Base-by-base conservation (phyloP, 2,888 invertebrate species). In the Auanema freiburgensis region DNA sequence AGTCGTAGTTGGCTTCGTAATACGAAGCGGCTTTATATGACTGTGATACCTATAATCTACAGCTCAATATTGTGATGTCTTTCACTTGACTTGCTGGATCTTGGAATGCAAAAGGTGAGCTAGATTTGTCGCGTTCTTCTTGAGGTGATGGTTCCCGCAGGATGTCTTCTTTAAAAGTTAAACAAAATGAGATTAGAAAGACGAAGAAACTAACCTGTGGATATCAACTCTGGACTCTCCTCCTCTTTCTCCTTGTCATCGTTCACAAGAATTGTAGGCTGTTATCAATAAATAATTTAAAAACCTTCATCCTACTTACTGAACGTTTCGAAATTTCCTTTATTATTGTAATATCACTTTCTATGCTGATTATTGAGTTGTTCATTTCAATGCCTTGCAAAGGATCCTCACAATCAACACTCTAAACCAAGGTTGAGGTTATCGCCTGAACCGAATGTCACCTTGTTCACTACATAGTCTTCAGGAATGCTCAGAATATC, bases 321-420 rank as follows among this genome's bases (percentile, higher is more conserved):
- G 46, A 18, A 5, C 46, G 16, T 46, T 46, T 46, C 3, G 46
- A 18, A 18, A 46, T 10, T 10, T 46, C 21, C 4, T 18, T 16
- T 3, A 18, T 18, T 5, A 16, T 18, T 5, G 21, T 18, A 5
- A 46, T 46, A 46, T 46, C 46, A 46, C 16, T 18, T 46, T 46
- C 46, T 5, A 18, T 18, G 46, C 16, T 18, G 46, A 46, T 46
- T 16, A 21, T 46, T 10, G 46, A 46, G 10, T 3, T 18, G 10
- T 16, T 6, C 46, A 46, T 46, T 3, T 46, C 4, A 5, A 46
- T 16, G 46, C 46, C 46, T 46, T 46, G 16, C 46, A 46, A 21
- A 5, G 46, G 46, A 46, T 46, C 46, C 10, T 46, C 46, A 46
- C 46, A 46, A 21, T 46, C 46, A 5, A 46, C 46, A 33, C 4